phyloP scores from a whole-genome alignment of 2,113 vertebrate species.

The Oncorhynchus masou region DNA sequence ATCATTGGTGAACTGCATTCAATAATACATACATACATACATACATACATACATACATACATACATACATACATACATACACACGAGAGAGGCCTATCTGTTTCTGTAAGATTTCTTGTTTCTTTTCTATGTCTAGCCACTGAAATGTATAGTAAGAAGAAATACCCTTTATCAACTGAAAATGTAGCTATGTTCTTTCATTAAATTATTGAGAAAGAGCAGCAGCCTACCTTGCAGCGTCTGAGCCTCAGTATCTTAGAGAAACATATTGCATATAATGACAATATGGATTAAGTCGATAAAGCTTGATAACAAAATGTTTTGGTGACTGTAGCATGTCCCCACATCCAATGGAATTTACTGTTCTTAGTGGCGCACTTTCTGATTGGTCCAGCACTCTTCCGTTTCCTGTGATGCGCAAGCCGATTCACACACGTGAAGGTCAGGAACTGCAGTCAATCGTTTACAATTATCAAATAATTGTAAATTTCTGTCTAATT shows the following conservation, averaged over 20 bases:
- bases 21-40: too few relatives aligned
- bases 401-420: conserved; percentile 52
- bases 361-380: background rate
- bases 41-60: too few relatives aligned
- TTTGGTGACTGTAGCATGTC: background rate
- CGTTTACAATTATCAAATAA: too few relatives aligned
- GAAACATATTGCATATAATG: too few relatives aligned
- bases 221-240: too few relatives aligned
- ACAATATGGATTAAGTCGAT: too few relatives aligned
- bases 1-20: background rate
- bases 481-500: too few relatives aligned
- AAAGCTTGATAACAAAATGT: background rate
- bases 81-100: background rate
- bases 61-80: too few relatives aligned
- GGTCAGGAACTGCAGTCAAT: conserved; percentile 62
- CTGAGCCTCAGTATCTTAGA: too few relatives aligned
- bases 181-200: background rate
- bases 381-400: conserved; percentile 47
- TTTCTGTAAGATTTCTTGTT: background rate
- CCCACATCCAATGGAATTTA: background rate
- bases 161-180: background rate
- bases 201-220: background rate
- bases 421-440: conserved; percentile 75
- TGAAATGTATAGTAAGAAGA: background rate
- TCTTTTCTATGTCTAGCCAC: background rate